Evolutionary conservation across 2,797 vertebrate species (phyloP).

Genomic region (Chromobotia macracanthus): DNA sequence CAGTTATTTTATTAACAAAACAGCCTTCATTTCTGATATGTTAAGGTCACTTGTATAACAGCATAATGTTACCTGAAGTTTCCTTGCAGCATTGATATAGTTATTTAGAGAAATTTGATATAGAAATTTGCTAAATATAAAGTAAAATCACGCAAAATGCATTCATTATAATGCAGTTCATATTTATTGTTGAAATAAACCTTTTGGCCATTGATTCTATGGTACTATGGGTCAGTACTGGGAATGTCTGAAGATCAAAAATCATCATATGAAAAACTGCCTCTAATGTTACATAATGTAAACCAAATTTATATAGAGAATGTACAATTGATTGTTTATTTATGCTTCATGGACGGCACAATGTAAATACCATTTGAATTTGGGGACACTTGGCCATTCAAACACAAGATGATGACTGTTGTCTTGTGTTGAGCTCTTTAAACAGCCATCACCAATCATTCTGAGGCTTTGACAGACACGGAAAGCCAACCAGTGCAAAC

Average conservation of each 20-base stretch:
- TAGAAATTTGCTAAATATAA: background rate
- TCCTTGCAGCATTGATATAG: conserved; percentile 59
- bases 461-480: conserved; percentile 4
- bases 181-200: background rate
- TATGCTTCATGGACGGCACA: background rate
- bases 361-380: background rate
- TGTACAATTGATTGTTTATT: background rate
- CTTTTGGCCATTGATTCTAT: conserved; percentile 11
- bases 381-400: conserved; percentile 20
- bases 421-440: conserved; percentile 13
- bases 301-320: conserved; percentile 5
- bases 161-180: conserved; percentile 36
- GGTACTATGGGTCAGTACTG: background rate
- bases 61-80: conserved; percentile 48
- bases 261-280: background rate
- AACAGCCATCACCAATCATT: background rate
- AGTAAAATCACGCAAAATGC: background rate
- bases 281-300: background rate
- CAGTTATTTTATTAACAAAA: conserved; percentile 37
- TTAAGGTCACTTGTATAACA: conserved; percentile 67
- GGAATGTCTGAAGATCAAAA: background rate
- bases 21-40: conserved; percentile 47
- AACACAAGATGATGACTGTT: background rate
- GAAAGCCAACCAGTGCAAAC: conserved; percentile 1
- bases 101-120: background rate